phyloP scores from a whole-genome alignment of 92 coral and sea anemone genomes.

The Epizoanthus scotinus region DNA sequence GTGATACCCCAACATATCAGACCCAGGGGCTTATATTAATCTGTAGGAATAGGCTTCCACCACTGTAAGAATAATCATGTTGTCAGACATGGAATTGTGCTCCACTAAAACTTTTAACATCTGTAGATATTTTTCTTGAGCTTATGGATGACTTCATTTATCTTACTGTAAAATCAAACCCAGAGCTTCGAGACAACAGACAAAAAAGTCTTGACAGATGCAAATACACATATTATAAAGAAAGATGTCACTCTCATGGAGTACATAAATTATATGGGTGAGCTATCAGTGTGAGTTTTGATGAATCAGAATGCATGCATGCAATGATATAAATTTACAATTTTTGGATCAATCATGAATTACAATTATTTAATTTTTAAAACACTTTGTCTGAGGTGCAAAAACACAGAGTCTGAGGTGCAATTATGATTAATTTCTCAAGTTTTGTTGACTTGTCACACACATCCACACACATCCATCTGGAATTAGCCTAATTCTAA shows the following conservation, averaged over 20 bases:
- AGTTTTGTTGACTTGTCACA: not conserved
- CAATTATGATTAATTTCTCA: not conserved
- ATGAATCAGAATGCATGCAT: not conserved
- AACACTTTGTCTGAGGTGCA: not conserved
- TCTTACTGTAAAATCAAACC: not conserved
- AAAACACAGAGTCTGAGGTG: not conserved
- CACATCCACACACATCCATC: not conserved
- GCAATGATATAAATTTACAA: not conserved
- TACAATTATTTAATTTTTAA: not conserved
- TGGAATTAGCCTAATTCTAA: not conserved
- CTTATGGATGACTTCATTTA: not conserved
- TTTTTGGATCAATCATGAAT: not conserved
- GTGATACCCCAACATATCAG: too few species aligned
- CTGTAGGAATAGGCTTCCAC: too few species aligned
- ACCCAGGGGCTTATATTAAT: too few species aligned
- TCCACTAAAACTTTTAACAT: constrained; percentile 1
- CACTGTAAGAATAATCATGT: not conserved
- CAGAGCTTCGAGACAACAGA: not conserved
- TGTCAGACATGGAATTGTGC: not conserved
- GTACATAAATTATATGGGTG: not conserved
- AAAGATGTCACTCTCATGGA: not conserved
- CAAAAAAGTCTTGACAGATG: constrained; percentile 5
- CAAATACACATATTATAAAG: not conserved
- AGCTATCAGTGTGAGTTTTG: too few species aligned
- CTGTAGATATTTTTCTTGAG: constrained; percentile 15